Base-by-base conservation (phyloP, 2,888 invertebrate genomes). In the Cabera pusaria region DNA sequence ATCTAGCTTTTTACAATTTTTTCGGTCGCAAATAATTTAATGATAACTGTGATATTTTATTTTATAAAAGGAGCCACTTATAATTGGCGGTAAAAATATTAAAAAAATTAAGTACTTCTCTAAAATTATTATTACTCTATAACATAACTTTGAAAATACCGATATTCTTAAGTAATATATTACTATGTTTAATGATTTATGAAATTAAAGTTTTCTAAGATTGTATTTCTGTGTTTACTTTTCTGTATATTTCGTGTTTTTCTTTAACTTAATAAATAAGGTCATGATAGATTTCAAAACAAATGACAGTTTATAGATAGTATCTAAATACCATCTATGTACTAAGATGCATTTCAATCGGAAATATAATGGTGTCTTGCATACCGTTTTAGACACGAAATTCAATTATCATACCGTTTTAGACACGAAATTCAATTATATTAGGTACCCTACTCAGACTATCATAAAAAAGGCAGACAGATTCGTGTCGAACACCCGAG, bases 11-110 rank as follows among this genome's bases (percentile, higher is more conserved):
- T 71, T 70, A 70, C 69, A 71, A 72, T 72, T 69, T 67, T 64
- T 76, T 84, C 73, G 76, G 77, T 85, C 86, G 85, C 82, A 85
- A 82, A 76, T 80, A 81, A 79, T 84, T 79, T 84, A 81, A 82
- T 80, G 72, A 82, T 76, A 85, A 86, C 87, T 88, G 87, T 88
- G 87, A 88, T 88, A 88, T 86, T 88, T 87, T 84, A 83, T 85
- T 85, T 85, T 84, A 85, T 71, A 77, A 67, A 73, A 74, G 73
- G 73, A 76, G 84, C 85, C 85, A 76, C 63, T 45, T 56, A 54
- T 59, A 46, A 72, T 68, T 78, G 86, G 86, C 80, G 65, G 74
- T 80, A 82, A 85, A 83, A 76, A 69, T 65, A 67, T 72, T 71
- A 74, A 75, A 74, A 72, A 61, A 40, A 43, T 32, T 47, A 49